These are phyloP conservation scores for Hystrix brachyura DNA, from an alignment of 2,113 vertebrate genomes.

Conservation along the genomic window DNA sequence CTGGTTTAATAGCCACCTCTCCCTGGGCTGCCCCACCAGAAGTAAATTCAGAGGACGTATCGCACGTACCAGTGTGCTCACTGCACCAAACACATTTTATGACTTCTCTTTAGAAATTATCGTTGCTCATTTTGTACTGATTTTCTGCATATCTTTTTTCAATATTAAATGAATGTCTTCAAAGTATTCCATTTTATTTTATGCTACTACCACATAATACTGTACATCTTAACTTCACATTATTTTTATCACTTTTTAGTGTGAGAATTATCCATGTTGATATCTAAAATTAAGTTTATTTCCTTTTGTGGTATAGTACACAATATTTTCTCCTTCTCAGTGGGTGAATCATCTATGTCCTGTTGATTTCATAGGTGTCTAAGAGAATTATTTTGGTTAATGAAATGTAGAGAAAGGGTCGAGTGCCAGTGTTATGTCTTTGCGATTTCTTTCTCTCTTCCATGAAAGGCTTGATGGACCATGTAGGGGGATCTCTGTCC, in stretches of 20 bases:
- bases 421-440: background rate
- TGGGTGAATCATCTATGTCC: background rate
- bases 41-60: background rate
- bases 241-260: background rate
- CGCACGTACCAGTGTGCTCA: fast-evolving
- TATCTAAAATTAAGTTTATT: background rate
- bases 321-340: background rate
- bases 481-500: background rate
- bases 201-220: background rate
- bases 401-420: background rate
- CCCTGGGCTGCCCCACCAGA: background rate
- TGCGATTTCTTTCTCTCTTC: background rate
- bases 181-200: background rate
- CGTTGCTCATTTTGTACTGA: background rate
- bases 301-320: background rate
- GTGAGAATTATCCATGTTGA: background rate
- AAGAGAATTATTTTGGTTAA: background rate
- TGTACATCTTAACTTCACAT: background rate
- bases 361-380: background rate
- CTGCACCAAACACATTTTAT: background rate
- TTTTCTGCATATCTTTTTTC: background rate
- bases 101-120: background rate
- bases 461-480: background rate
- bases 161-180: background rate
- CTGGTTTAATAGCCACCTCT: background rate